A percentile compares a stretch with the other conserved stretches of the same genome.
Evolutionary conservation across 2,888 invertebrate genomes (phyloP).

Genomic region (Eledone cirrhosa): DNA sequence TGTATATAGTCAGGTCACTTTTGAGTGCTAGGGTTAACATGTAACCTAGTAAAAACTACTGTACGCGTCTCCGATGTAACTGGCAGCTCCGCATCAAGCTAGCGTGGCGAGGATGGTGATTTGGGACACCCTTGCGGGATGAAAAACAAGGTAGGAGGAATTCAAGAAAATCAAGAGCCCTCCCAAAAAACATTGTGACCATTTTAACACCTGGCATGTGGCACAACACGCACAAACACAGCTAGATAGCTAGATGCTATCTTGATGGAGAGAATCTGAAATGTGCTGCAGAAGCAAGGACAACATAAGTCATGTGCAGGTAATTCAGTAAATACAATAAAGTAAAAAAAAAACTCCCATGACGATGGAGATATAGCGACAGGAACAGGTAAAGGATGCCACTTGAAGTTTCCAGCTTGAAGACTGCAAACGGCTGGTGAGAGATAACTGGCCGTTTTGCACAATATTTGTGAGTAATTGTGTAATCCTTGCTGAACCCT

Average conservation of each 20-base stretch:
- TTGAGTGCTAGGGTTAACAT: no score
- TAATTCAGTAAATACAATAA: neutral
- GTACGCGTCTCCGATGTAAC: no score
- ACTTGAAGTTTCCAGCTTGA: neutral
- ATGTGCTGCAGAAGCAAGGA: no score
- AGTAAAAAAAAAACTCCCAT: neutral
- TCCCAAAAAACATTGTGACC: neutral
- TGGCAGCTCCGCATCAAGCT: no score
- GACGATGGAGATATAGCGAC: neutral
- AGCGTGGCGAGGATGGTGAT: no score
- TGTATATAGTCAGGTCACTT: no score
- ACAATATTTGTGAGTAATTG: neutral
- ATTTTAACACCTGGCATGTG: neutral
- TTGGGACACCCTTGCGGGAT: no score
- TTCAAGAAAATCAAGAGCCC: no score
- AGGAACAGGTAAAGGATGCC: neutral
- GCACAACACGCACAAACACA: neutral
- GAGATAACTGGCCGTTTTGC: neutral
- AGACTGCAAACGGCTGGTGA: neutral
- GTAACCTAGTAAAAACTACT: no score
- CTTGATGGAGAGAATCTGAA: no score
- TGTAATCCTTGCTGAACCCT: no score
- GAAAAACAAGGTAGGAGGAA: no score
- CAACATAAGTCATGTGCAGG: neutral
- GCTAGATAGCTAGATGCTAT: neutral